These are phyloP conservation scores for Neofelis nebulosa DNA, from an alignment of 2,113 vertebrate genomes.

Conservation along the genomic window DNA sequence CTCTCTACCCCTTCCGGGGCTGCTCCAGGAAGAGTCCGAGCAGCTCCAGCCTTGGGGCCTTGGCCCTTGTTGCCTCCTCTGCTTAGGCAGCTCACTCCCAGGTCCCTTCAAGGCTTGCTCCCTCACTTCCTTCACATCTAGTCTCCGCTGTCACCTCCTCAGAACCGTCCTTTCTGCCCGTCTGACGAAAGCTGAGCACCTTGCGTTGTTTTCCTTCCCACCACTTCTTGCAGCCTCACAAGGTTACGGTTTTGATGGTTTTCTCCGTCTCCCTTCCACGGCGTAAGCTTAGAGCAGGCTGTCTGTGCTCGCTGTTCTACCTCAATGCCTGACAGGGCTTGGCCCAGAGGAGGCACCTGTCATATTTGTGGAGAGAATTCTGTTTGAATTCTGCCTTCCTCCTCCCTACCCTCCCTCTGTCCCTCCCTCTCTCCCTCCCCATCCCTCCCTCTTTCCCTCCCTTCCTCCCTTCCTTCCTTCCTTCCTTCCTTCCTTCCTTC, in stretches of 20 bases:
- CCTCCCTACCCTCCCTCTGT: background rate
- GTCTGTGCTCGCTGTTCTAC: background rate
- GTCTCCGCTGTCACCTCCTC: background rate
- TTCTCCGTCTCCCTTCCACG: background rate
- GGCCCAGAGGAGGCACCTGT: background rate
- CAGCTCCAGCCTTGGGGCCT: background rate
- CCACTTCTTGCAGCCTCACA: background rate
- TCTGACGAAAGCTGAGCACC: background rate
- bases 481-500: accelerated
- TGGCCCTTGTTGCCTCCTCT: background rate
- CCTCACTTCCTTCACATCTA: background rate
- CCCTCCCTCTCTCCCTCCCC: accelerated
- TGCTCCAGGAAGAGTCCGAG: background rate
- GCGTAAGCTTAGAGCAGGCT: background rate
- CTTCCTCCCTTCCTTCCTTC: accelerated
- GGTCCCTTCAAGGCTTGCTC: background rate
- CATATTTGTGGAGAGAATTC: background rate
- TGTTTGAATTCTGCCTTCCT: background rate
- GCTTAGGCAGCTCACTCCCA: background rate
- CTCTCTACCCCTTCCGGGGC: background rate
- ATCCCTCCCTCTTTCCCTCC: accelerated
- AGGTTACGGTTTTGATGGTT: background rate
- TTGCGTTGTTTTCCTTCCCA: background rate
- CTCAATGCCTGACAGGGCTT: background rate
- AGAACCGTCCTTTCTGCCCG: background rate